phyloP scores from a whole-genome alignment of 2,797 vertebrate species.

The Crossoptilon crossoptilon region DNA sequence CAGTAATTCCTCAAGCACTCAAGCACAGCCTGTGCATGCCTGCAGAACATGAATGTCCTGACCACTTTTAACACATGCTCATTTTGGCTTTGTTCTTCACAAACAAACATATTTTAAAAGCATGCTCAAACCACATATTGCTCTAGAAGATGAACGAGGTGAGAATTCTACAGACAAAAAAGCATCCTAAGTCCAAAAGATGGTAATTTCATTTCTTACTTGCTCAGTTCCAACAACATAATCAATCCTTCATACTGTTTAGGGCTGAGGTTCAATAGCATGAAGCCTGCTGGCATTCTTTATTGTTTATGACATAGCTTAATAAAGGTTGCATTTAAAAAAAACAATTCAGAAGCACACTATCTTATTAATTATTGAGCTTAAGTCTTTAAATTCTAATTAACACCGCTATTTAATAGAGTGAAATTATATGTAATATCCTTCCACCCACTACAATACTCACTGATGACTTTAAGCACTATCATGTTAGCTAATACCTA shows the following conservation, averaged over 20 bases:
- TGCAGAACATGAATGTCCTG: rapidly evolving
- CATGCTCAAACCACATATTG: background rate
- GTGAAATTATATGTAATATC: background rate
- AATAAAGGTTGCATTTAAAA: background rate
- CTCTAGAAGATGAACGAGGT: background rate
- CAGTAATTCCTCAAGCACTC: background rate
- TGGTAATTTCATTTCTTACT: background rate
- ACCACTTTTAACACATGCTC: background rate
- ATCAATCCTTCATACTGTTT: rapidly evolving
- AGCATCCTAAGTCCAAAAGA: background rate
- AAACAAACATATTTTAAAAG: background rate
- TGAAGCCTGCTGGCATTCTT: background rate
- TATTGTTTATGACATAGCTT: background rate
- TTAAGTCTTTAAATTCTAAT: background rate
- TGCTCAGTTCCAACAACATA: background rate
- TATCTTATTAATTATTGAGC: background rate
- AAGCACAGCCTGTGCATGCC: background rate
- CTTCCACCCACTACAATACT: background rate
- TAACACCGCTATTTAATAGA: background rate
- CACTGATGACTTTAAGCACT: background rate
- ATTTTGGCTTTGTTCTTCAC: background rate
- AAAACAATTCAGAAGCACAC: background rate
- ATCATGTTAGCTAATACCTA: background rate
- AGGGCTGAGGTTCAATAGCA: background rate
- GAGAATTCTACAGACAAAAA: background rate